Percentiles rank a stretch among this genome's conserved stretches.
Evolutionary conservation across 2,113 vertebrate species (phyloP).

Genomic region (Ammodytes marinus): DNA sequence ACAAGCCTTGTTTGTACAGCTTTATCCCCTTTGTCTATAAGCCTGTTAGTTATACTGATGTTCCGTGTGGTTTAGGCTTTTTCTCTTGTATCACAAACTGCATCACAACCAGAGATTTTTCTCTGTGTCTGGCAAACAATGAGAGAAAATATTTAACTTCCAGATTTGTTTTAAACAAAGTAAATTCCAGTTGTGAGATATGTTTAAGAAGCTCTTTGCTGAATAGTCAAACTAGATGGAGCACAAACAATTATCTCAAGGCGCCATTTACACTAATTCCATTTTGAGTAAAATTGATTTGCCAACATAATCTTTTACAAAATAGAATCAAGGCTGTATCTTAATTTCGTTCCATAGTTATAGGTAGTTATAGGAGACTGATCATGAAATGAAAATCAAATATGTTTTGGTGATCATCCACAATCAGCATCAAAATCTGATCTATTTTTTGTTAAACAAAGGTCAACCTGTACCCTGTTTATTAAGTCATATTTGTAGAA

Average conservation of each 20-base stretch:
- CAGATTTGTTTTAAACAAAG: conserved; percentile 25
- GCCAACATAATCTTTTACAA: neutral
- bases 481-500: too few species aligned
- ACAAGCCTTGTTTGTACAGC: neutral
- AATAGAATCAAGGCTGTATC: neutral
- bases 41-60: neutral
- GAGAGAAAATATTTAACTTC: conserved; percentile 27
- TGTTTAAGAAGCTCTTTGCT: conserved; percentile 18
- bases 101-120: neutral
- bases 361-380: neutral
- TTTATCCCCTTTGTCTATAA: neutral
- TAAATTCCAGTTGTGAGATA: conserved; percentile 10
- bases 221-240: conserved; percentile 13
- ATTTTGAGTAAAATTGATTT: neutral
- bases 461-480: neutral
- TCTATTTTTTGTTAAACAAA: neutral
- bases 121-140: conserved; percentile 5
- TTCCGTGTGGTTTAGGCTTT: conserved; percentile 18
- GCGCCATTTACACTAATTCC: neutral
- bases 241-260: neutral
- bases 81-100: conserved; percentile 1
- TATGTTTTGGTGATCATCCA: neutral
- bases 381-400: neutral
- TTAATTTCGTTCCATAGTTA: neutral
- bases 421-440: neutral